A percentile compares a stretch with the other conserved stretches of the same genome.
These are phyloP conservation scores for Leptinotarsa tumamoca DNA, from an alignment of 2,888 invertebrate genomes.

Conservation along the genomic window DNA sequence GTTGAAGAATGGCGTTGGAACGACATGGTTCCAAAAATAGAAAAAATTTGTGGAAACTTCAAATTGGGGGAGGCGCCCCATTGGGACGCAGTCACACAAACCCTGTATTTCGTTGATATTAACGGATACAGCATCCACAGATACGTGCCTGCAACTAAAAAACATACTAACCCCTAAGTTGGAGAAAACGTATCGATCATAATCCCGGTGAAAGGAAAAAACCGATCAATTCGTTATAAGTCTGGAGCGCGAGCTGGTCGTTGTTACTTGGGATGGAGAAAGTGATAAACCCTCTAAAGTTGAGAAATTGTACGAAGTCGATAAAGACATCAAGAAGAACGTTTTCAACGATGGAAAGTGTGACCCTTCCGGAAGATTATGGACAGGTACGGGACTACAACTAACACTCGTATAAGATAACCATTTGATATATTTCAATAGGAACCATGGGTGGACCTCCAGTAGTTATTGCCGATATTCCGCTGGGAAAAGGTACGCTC, in stretches of 20 bases:
- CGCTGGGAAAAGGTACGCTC: constrained; percentile 51
- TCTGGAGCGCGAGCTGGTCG: constrained; percentile 70
- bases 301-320: constrained; percentile 70
- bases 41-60: constrained; percentile 65
- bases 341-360: constrained; percentile 86
- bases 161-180: constrained; percentile 35
- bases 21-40: constrained; percentile 58
- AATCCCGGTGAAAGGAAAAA: constrained; percentile 67
- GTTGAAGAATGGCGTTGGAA: not conserved
- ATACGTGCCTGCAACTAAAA: constrained; percentile 50
- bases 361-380: constrained; percentile 79
- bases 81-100: constrained; percentile 74
- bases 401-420: no score
- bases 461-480: constrained; percentile 43
- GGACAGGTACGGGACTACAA: no score
- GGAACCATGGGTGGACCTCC: constrained; percentile 58
- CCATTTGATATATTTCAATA: no score
- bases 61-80: constrained; percentile 79
- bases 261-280: constrained; percentile 77
- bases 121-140: constrained; percentile 54
- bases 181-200: not conserved
- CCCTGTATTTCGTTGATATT: constrained; percentile 77
- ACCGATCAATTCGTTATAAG: constrained; percentile 75
- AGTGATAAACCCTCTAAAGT: constrained; percentile 68
- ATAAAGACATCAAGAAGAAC: constrained; percentile 68